Percentiles rank a stretch among this genome's conserved stretches.
Conservation (phyloP, 2,113 vertebrate species). For the Lasiurus borealis region DNA sequence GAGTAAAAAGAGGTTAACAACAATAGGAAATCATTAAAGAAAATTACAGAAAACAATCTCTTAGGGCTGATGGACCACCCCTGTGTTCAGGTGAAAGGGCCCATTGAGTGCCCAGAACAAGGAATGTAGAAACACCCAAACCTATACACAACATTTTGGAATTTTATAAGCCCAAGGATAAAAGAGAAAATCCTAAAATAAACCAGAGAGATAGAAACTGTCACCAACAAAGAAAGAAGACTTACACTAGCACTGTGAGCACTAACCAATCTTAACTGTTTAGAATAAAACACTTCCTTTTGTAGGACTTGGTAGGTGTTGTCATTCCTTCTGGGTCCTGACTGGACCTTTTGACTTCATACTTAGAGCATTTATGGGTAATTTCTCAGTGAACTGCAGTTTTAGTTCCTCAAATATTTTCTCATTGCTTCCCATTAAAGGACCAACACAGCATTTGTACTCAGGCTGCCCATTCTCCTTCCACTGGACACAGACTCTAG, state of each 20-base stretch:
- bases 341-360: not conserved
- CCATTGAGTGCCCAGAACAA: not conserved
- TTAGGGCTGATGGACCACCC: not conserved
- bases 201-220: not conserved
- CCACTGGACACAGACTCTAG: not conserved
- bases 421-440: not conserved
- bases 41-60: not conserved
- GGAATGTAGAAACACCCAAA: not conserved
- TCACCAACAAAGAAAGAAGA: not conserved
- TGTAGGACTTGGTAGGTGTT: not conserved
- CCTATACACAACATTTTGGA: not conserved
- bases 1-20: not conserved
- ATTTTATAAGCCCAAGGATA: not conserved
- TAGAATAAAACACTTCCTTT: not conserved
- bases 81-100: not conserved
- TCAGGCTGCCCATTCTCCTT: not conserved
- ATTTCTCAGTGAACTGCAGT: not conserved
- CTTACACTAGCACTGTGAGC: not conserved
- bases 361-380: not conserved
- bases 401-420: constrained; percentile 15
- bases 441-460: not conserved
- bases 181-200: not conserved
- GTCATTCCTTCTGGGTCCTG: not conserved
- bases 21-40: not conserved
- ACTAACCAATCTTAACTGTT: not conserved